A percentile compares a stretch with the other conserved stretches of the same genome.
Conservation (phyloP, 2,888 invertebrate species). For the Sthenelais limicola region DNA sequence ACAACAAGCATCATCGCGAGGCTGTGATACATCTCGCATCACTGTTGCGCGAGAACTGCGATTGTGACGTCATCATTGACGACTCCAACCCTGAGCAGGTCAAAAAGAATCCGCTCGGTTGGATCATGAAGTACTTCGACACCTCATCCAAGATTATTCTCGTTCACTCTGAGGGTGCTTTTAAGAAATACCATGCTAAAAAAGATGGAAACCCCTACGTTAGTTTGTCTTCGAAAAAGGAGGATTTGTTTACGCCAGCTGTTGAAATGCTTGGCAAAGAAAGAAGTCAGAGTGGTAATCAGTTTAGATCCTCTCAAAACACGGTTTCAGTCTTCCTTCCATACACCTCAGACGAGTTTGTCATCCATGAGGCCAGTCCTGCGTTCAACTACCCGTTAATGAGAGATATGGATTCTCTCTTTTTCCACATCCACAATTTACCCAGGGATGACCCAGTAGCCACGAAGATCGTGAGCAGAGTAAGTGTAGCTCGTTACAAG, state of each 20-base stretch:
- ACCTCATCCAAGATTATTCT: slow-evolving; percentile 8
- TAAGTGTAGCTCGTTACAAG: neutral
- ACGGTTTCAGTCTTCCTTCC: slow-evolving; percentile 10
- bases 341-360: slow-evolving; percentile 9
- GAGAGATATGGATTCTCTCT: neutral
- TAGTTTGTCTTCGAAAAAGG: neutral
- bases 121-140: slow-evolving; percentile 17
- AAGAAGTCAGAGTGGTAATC: neutral
- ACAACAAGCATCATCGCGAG: neutral
- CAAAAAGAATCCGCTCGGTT: neutral
- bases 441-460: neutral
- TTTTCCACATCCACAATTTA: neutral
- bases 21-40: neutral
- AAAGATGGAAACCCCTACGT: neutral
- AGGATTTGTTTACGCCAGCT: neutral
- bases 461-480: neutral
- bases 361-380: neutral
- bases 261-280: slow-evolving; percentile 13
- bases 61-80: slow-evolving; percentile 12
- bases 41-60: slow-evolving; percentile 7
- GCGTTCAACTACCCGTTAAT: neutral
- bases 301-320: slow-evolving; percentile 13
- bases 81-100: neutral
- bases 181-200: neutral
- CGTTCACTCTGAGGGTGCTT: slow-evolving; percentile 28